These are phyloP conservation scores for Naso thynnoides DNA, from an alignment of 2,797 vertebrate genomes.

Conservation along the genomic window DNA sequence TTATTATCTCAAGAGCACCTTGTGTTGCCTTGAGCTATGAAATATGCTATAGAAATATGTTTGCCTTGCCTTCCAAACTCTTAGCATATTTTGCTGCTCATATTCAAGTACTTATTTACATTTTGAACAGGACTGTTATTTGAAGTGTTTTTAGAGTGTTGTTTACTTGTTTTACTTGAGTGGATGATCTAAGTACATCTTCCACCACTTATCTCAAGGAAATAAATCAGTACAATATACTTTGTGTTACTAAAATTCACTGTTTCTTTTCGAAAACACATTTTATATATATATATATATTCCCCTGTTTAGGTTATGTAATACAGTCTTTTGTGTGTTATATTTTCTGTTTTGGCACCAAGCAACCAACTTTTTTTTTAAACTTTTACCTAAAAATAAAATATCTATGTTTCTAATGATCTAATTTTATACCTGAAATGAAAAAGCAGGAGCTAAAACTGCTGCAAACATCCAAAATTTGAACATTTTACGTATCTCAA, in stretches of 20 bases:
- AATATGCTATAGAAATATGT: no score
- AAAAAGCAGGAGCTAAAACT: neutral
- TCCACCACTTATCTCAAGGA: neutral
- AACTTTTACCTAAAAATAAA: constrained; percentile 2
- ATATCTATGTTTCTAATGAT: neutral
- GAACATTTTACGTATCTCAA: neutral
- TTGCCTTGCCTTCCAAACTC: no score
- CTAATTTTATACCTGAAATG: constrained; percentile 2
- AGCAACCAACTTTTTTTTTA: neutral
- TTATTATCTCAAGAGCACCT: no score
- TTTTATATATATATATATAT: no score
- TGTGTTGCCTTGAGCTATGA: no score
- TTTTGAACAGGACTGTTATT: no score
- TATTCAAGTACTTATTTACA: no score
- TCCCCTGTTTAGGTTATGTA: no score
- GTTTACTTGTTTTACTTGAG: neutral
- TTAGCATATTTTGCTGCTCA: no score
- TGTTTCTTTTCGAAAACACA: no score
- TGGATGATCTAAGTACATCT: neutral
- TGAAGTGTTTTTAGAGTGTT: no score
- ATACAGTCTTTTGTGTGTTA: neutral
- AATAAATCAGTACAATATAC: neutral
- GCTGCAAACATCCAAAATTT: neutral
- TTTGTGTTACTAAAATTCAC: no score
- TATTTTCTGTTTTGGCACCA: neutral